These are phyloP conservation scores for Meta bourneti DNA, from an alignment of 2,888 invertebrate genomes.

Conservation along the genomic window DNA sequence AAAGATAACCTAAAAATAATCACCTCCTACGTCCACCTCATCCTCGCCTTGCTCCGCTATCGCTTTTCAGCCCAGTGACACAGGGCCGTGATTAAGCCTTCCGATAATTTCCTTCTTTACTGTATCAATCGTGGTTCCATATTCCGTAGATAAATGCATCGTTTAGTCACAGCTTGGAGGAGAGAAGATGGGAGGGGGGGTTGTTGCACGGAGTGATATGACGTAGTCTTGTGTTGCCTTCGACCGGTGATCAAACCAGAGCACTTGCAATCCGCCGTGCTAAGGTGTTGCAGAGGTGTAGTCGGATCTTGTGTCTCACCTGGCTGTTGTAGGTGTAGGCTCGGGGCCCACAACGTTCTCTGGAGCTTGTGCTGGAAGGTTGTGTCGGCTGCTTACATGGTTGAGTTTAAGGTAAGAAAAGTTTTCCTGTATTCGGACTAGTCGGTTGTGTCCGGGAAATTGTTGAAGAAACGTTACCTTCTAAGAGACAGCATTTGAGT, in stretches of 20 bases:
- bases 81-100: too few relatives aligned
- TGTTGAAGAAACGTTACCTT: background rate
- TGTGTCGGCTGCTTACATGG: background rate
- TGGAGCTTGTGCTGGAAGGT: background rate
- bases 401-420: constrained; percentile 10
- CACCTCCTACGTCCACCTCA: too few relatives aligned
- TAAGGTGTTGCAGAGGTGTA: background rate
- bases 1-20: too few relatives aligned
- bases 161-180: constrained; percentile 6
- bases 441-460: background rate
- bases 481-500: too few relatives aligned
- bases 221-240: background rate
- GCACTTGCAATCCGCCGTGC: background rate
- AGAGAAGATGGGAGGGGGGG: too few relatives aligned
- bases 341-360: background rate
- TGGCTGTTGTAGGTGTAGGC: constrained; percentile 6
- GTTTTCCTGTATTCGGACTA: too few relatives aligned
- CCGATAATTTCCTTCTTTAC: background rate
- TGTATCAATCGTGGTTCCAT: background rate
- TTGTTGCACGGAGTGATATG: background rate
- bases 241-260: constrained; percentile 23
- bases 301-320: constrained; percentile 6
- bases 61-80: too few relatives aligned
- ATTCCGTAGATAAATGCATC: background rate
- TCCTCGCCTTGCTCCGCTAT: too few relatives aligned